These are phyloP conservation scores for Chloroceryle inda DNA, from an alignment of 2,797 vertebrate species.

Conservation along the genomic window DNA sequence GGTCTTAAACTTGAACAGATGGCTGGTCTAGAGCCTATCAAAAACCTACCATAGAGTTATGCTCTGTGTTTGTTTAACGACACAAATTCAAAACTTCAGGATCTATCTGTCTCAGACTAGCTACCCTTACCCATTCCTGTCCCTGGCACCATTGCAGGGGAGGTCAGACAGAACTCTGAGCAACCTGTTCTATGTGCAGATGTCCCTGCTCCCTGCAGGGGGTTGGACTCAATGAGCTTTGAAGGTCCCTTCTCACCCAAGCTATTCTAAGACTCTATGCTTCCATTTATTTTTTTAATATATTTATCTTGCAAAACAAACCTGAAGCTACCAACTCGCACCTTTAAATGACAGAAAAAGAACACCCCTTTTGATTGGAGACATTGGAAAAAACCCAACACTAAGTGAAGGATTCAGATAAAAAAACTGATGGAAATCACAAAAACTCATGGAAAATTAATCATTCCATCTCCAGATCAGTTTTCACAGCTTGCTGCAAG, in stretches of 20 bases:
- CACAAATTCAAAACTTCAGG: background rate
- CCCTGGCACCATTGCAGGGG: background rate
- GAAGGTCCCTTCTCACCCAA: background rate
- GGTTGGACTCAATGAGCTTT: background rate
- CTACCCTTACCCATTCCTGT: background rate
- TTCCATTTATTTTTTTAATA: background rate
- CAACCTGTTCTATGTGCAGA: background rate
- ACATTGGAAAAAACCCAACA: fast-evolving
- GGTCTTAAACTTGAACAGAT: background rate
- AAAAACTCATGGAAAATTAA: background rate
- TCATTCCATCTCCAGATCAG: background rate
- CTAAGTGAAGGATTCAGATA: background rate
- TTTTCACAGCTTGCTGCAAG: background rate
- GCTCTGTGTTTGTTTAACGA: background rate
- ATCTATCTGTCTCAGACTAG: background rate
- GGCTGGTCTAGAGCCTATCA: background rate
- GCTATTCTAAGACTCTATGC: background rate
- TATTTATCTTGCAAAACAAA: background rate
- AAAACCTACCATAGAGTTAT: background rate
- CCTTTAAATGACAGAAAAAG: background rate
- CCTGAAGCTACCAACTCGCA: background rate
- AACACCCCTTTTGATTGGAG: background rate
- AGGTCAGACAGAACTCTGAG: background rate
- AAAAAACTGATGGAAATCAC: background rate
- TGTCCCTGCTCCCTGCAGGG: background rate